Conservation (phyloP, 2,113 vertebrate species). For the Orientallactaga bullata region DNA sequence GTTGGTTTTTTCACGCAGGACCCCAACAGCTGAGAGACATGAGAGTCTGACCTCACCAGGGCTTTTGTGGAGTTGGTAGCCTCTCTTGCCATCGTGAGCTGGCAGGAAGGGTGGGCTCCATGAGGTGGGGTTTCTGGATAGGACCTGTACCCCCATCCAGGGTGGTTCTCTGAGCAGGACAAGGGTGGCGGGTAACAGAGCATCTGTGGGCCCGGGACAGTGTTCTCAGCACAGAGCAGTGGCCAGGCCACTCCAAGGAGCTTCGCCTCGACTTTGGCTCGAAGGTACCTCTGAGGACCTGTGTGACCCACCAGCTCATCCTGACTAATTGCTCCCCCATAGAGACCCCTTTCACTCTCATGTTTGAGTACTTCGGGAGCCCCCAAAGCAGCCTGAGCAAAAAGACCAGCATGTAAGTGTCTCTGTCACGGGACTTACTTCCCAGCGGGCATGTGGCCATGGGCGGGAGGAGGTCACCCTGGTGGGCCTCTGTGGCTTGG, state of each 20-base stretch:
- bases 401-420: constrained; percentile 73
- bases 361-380: constrained; percentile 91
- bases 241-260: neutral
- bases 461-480: neutral
- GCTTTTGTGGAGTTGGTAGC: too few species aligned
- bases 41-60: rapidly evolving
- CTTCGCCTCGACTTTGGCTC: constrained; percentile 92
- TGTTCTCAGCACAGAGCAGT: constrained; percentile 10
- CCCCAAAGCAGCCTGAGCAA: neutral
- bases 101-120: neutral
- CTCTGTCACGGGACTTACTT: neutral
- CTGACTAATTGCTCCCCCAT: constrained; percentile 92
- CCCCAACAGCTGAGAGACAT: neutral
- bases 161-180: neutral
- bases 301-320: constrained; percentile 86
- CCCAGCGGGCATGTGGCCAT: rapidly evolving
- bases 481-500: rapidly evolving
- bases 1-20: neutral
- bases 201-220: rapidly evolving
- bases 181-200: neutral
- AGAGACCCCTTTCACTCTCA: constrained; percentile 88
- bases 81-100: rapidly evolving
- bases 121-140: neutral
- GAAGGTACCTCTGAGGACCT: constrained; percentile 83
- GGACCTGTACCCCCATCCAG: neutral